Evolutionary conservation across 1,140 invertebrate species (phyloP).

Genomic region (Diorhabda carinulata): DNA sequence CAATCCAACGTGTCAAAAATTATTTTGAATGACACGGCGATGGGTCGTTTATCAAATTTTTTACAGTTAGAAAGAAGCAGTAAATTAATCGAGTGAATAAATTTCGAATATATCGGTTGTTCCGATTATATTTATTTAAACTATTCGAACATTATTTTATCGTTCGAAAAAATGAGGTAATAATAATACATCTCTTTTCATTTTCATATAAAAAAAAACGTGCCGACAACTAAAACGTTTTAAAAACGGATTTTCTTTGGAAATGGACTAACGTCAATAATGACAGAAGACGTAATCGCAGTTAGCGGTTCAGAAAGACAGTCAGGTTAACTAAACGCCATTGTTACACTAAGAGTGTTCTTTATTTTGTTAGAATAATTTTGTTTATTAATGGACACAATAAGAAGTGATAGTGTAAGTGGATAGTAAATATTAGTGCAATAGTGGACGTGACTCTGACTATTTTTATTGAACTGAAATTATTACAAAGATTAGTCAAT

Average conservation of each 20-base stretch:
- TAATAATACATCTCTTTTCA: too few relatives aligned
- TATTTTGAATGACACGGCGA: slow-evolving; percentile 15
- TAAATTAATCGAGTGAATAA: neutral
- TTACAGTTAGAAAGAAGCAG: neutral
- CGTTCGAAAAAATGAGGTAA: too few relatives aligned
- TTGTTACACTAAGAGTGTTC: slow-evolving; percentile 18
- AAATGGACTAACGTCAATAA: too few relatives aligned
- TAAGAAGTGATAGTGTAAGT: slow-evolving; percentile 14
- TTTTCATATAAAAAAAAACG: too few relatives aligned
- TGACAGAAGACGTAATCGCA: neutral
- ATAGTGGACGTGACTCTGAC: slow-evolving; percentile 30
- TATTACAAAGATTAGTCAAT: slow-evolving; percentile 54
- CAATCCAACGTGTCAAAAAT: slow-evolving; percentile 21
- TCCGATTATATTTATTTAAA: too few relatives aligned
- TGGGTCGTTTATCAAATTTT: neutral
- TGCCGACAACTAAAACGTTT: too few relatives aligned
- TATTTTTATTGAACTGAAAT: slow-evolving; percentile 36
- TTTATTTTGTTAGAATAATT: slow-evolving; percentile 21
- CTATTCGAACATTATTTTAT: too few relatives aligned
- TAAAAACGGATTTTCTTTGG: too few relatives aligned
- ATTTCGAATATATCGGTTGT: too few relatives aligned
- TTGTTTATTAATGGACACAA: slow-evolving; percentile 18
- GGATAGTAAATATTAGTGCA: slow-evolving; percentile 14
- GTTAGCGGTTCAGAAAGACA: neutral
- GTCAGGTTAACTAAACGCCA: slow-evolving; percentile 18